These are phyloP conservation scores for Pocillopora meandrina DNA, from an alignment of 92 coral and sea anemone species.

Conservation along the genomic window DNA sequence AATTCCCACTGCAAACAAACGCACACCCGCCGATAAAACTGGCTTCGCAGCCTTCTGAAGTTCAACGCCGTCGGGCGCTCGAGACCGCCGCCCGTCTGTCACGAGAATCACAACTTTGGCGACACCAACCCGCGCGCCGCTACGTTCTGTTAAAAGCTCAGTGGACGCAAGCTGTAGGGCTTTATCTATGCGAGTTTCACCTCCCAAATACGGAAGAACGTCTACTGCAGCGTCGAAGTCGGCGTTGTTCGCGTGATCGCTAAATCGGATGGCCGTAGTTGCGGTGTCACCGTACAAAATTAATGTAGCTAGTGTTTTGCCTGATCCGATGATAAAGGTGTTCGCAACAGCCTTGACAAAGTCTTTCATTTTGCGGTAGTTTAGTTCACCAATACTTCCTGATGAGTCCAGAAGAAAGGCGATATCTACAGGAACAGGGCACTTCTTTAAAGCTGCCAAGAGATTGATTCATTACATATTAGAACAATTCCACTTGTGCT, in stretches of 20 bases:
- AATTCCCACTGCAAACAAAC: slow-evolving; percentile 66
- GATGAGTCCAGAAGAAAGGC: slow-evolving; percentile 74
- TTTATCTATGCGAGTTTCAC: slow-evolving; percentile 50
- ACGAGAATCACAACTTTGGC: slow-evolving; percentile 66
- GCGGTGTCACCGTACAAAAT: slow-evolving; percentile 57
- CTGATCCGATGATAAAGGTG: slow-evolving; percentile 54
- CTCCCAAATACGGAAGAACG: slow-evolving; percentile 52
- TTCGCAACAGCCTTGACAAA: slow-evolving; percentile 66
- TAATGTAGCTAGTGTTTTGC: slow-evolving; percentile 47
- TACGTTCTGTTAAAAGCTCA: slow-evolving; percentile 38
- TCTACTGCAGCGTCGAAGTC: slow-evolving; percentile 57
- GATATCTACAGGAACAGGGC: slow-evolving; percentile 59
- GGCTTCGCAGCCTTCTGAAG: slow-evolving; percentile 57
- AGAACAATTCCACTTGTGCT: background rate
- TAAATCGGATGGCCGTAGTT: slow-evolving; percentile 46
- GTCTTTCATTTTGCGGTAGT: slow-evolving; percentile 68
- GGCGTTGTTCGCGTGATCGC: slow-evolving; percentile 48
- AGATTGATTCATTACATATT: background rate
- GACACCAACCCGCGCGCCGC: slow-evolving; percentile 61
- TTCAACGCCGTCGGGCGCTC: slow-evolving; percentile 46
- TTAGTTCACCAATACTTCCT: slow-evolving; percentile 51
- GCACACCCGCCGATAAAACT: slow-evolving; percentile 60
- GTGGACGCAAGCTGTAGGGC: slow-evolving; percentile 61
- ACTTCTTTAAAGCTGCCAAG: slow-evolving; percentile 44
- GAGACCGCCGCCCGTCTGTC: slow-evolving; percentile 57